phyloP scores from a whole-genome alignment of 2,888 invertebrate genomes.

The Agonopterix alstromeriana region DNA sequence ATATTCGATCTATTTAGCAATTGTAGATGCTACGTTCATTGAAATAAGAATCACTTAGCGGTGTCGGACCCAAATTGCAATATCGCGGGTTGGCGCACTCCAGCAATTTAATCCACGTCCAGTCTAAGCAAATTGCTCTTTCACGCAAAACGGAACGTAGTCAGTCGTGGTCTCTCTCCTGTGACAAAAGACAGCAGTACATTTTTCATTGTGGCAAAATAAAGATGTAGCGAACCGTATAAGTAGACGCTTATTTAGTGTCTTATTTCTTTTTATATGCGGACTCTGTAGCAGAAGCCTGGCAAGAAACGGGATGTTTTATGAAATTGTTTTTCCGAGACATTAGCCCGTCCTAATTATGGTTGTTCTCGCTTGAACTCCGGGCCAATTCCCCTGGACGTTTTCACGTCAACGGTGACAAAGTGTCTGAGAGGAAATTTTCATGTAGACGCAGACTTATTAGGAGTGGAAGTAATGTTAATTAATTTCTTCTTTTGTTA shows the following conservation, averaged over 20 bases:
- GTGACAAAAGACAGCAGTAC: conserved; percentile 33
- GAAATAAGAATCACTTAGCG: too few relatives aligned
- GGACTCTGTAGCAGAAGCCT: conserved; percentile 29
- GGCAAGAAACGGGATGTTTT: conserved; percentile 63
- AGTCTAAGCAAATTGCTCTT: conserved; percentile 46
- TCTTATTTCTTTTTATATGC: conserved; percentile 64
- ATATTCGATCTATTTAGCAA: too few relatives aligned
- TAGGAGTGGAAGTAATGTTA: conserved; percentile 50
- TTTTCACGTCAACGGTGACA: conserved; percentile 66
- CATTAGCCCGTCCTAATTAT: conserved; percentile 72
- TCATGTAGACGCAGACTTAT: conserved; percentile 43
- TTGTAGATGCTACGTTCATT: too few relatives aligned
- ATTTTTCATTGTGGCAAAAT: conserved; percentile 45
- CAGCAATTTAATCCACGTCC: conserved; percentile 49
- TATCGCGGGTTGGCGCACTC: conserved; percentile 34
- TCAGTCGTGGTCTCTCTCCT: conserved; percentile 13
- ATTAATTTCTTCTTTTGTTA: conserved; percentile 27
- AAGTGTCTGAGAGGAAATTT: conserved; percentile 56
- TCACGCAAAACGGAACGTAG: conserved; percentile 49
- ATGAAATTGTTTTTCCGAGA: conserved; percentile 74
- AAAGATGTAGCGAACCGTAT: conserved; percentile 50
- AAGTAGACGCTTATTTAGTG: conserved; percentile 66
- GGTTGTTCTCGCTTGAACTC: conserved; percentile 41
- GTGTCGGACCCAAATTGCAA: conserved; percentile 24
- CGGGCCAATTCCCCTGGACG: conserved; percentile 63